phyloP scores from a whole-genome alignment of 2,888 invertebrate species.

The Desoria tigrina region DNA sequence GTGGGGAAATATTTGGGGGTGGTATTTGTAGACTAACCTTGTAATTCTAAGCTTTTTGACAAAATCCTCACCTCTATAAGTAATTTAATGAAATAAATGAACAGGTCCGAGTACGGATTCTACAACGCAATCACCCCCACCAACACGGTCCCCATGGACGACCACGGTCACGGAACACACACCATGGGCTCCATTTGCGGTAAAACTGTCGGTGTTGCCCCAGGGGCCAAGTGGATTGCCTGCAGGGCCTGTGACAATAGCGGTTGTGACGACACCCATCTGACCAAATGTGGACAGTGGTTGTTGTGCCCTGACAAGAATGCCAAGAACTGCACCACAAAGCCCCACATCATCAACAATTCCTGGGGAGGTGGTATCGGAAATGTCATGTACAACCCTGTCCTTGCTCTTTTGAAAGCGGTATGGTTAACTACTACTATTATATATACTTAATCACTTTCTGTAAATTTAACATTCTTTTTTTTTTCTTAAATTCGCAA shows the following conservation, averaged over 20 bases:
- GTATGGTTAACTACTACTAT: too few relatives aligned
- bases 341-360: slow-evolving; percentile 2
- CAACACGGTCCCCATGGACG: neutral
- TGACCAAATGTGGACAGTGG: neutral
- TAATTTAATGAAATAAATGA: too few relatives aligned
- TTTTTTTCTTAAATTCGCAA: too few relatives aligned
- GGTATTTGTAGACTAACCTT: too few relatives aligned
- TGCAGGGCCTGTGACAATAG: neutral
- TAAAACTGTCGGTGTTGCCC: neutral
- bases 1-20: too few relatives aligned
- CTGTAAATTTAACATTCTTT: too few relatives aligned
- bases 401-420: neutral
- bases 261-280: neutral
- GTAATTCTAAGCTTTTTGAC: too few relatives aligned
- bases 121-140: too few relatives aligned
- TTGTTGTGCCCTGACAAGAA: neutral
- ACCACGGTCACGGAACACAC: slow-evolving; percentile 4
- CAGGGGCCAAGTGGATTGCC: slow-evolving; percentile 1
- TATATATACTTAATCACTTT: too few relatives aligned
- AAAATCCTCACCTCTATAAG: too few relatives aligned
- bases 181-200: neutral
- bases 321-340: neutral
- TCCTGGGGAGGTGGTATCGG: neutral
- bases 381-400: neutral
- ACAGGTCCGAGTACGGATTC: too few relatives aligned